These are phyloP conservation scores for Alectoris magna DNA, from an alignment of 2,797 vertebrate species.

Conservation along the genomic window DNA sequence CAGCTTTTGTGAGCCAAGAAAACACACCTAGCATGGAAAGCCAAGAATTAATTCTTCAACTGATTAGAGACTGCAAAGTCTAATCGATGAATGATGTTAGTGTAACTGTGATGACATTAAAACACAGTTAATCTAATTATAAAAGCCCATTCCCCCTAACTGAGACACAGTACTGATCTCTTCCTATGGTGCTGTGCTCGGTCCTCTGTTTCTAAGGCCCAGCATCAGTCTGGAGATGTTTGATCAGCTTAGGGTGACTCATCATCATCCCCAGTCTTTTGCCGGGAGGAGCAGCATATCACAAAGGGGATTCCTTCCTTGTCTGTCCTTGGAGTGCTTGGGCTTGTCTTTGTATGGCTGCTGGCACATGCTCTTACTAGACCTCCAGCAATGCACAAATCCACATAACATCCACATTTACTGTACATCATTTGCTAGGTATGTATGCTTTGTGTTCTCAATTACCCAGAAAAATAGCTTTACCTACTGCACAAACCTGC, in stretches of 20 bases:
- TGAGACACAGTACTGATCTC: background rate
- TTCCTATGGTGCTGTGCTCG: background rate
- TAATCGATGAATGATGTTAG: background rate
- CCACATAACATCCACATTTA: background rate
- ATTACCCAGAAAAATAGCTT: background rate
- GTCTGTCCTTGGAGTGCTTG: accelerated
- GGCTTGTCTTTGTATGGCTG: background rate
- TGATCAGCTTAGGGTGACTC: accelerated
- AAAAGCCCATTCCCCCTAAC: background rate
- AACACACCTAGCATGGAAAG: background rate
- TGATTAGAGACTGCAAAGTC: background rate
- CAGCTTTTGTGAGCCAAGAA: background rate
- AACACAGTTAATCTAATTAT: background rate
- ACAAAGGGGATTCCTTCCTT: background rate
- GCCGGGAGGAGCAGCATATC: background rate
- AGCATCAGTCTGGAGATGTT: background rate
- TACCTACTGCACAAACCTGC: background rate
- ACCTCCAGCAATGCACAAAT: background rate
- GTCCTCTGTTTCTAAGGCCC: background rate
- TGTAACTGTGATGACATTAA: background rate
- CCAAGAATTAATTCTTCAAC: background rate
- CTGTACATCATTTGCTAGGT: background rate
- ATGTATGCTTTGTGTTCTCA: accelerated
- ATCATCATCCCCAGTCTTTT: background rate
- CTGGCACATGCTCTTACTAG: background rate